Conservation (phyloP, 2,797 vertebrate genomes). For the Epinephelus malabaricus region DNA sequence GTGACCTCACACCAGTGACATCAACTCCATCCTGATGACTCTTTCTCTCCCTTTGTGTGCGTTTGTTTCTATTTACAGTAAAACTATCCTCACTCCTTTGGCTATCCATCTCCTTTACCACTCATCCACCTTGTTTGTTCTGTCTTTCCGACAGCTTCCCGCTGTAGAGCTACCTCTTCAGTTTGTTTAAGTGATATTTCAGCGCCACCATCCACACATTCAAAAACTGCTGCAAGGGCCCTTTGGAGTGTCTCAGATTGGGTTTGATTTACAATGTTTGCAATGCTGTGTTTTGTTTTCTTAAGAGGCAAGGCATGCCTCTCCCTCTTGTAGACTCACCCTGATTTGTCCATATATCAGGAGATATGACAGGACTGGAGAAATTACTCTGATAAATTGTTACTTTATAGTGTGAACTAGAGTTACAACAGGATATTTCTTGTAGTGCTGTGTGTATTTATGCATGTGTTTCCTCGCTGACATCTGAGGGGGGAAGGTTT, state of each 20-base stretch:
- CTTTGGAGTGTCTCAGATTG: conserved; percentile 24
- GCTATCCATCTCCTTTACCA: not conserved
- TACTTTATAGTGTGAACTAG: not conserved
- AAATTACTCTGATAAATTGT: conserved; percentile 21
- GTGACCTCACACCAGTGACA: conserved; percentile 72
- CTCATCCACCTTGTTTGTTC: not conserved
- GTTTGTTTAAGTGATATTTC: conserved; percentile 16
- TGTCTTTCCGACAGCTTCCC: not conserved
- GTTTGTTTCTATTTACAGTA: conserved; percentile 16
- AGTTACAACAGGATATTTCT: not conserved
- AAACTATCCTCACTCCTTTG: not conserved
- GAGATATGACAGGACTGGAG: conserved; percentile 23
- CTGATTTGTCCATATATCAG: conserved; percentile 44
- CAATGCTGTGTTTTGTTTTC: conserved; percentile 59
- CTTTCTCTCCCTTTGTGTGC: not conserved
- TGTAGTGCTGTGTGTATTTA: not conserved
- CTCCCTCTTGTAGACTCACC: conserved; percentile 52
- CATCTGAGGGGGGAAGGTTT: not conserved
- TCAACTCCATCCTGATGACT: conserved; percentile 47
- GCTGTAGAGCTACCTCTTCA: conserved; percentile 1
- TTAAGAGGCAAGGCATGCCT: conserved; percentile 57
- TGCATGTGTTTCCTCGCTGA: not conserved
- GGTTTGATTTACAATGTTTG: conserved; percentile 49
- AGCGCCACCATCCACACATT: conserved; percentile 19
- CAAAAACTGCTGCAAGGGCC: conserved; percentile 17